These are phyloP conservation scores for Bostrychus sinensis DNA, from an alignment of 2,113 vertebrate genomes.

Conservation along the genomic window DNA sequence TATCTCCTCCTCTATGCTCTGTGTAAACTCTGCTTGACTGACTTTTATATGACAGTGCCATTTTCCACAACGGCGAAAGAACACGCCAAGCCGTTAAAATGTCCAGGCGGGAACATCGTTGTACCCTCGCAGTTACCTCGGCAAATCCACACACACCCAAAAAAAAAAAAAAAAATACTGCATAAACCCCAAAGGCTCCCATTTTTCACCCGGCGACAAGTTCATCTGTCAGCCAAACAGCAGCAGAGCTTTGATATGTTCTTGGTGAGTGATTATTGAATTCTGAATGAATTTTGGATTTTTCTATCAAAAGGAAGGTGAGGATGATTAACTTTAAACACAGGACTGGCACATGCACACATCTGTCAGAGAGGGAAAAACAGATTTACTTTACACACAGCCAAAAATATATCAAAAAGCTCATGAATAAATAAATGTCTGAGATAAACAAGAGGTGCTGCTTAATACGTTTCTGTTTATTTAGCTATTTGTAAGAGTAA, in stretches of 20 bases:
- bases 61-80: conserved; percentile 60
- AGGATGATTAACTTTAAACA: conserved; percentile 12
- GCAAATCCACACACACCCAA: conserved; percentile 21
- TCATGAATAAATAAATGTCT: background rate
- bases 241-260: conserved; percentile 9
- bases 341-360: background rate
- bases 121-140: conserved; percentile 11
- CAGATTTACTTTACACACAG: no score
- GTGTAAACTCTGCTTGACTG: conserved; percentile 48
- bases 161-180: conserved; percentile 6
- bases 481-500: no score
- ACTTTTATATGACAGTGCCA: conserved; percentile 68
- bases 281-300: conserved; percentile 22
- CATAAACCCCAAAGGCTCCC: conserved; percentile 12
- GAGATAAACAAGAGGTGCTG: background rate
- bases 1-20: conserved; percentile 19
- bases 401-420: background rate
- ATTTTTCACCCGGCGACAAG: conserved; percentile 29
- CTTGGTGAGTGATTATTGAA: conserved; percentile 28
- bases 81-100: conserved; percentile 67
- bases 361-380: background rate
- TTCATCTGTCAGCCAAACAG: conserved; percentile 38
- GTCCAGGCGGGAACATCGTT: conserved; percentile 63
- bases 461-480: background rate
- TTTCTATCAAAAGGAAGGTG: conserved; percentile 15